Percentiles rank a stretch among this genome's conserved stretches.
Evolutionary conservation across 2,888 invertebrate species (phyloP).

Genomic region (Agrotis exclamationis): DNA sequence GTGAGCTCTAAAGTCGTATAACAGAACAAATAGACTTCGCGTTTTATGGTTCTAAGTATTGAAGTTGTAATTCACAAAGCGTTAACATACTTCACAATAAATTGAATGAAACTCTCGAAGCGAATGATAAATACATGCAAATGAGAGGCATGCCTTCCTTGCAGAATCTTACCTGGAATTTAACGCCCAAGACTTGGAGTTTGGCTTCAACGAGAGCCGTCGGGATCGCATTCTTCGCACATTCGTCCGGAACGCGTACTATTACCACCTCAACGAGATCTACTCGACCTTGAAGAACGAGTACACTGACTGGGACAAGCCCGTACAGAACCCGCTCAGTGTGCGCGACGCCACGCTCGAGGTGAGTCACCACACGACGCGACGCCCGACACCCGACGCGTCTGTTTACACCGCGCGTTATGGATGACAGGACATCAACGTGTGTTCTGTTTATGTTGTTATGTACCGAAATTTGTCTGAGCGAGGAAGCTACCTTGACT

Average conservation of each 20-base stretch:
- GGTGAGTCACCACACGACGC: slow-evolving; percentile 71
- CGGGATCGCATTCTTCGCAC: slow-evolving; percentile 97
- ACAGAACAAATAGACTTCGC: slow-evolving; percentile 28
- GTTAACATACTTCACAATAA: slow-evolving; percentile 62
- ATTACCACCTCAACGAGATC: slow-evolving; percentile 98
- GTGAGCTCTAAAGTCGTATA: slow-evolving; percentile 49
- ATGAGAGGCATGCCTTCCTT: slow-evolving; percentile 80
- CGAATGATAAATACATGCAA: slow-evolving; percentile 79
- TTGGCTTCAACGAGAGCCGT: slow-evolving; percentile 97
- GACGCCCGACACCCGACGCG: no score
- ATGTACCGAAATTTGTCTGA: slow-evolving; percentile 19
- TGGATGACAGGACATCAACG: slow-evolving; percentile 25
- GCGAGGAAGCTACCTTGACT: slow-evolving; percentile 8
- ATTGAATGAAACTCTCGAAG: slow-evolving; percentile 62
- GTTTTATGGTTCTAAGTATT: slow-evolving; percentile 46
- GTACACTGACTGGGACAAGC: slow-evolving; percentile 98
- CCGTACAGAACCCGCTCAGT: slow-evolving; percentile 96
- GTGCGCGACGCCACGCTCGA: slow-evolving; percentile 96
- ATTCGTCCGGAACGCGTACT: slow-evolving; percentile 98
- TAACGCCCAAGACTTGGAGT: slow-evolving; percentile 96
- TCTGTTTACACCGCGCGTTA: slow-evolving; percentile 28
- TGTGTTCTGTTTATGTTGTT: slow-evolving; percentile 6
- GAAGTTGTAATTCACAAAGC: slow-evolving; percentile 59
- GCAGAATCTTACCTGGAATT: slow-evolving; percentile 96
- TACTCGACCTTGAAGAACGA: slow-evolving; percentile 98